Percentiles rank a stretch among this genome's conserved stretches.
Conservation (phyloP, 2,797 vertebrate species). For the Hylomyscus alleni region DNA sequence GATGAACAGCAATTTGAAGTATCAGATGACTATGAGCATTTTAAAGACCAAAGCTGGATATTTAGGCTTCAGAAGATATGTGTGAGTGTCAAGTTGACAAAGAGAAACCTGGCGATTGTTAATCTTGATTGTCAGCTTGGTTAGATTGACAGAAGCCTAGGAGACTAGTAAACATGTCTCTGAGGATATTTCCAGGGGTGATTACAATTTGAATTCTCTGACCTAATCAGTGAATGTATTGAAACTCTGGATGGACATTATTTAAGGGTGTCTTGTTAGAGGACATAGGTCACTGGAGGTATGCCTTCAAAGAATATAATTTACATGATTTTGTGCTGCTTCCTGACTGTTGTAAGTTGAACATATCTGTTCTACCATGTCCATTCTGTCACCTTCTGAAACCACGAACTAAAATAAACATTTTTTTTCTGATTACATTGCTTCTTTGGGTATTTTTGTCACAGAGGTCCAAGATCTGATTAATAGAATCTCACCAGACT, state of each 20-base stretch:
- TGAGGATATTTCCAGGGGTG: background rate
- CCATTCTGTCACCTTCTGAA: background rate
- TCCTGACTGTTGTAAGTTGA: background rate
- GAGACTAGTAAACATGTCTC: background rate
- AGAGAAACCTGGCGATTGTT: background rate
- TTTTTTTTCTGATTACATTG: background rate
- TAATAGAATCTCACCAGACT: background rate
- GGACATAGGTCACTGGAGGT: background rate
- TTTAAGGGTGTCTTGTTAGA: background rate
- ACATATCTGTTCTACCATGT: background rate
- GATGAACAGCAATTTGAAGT: background rate
- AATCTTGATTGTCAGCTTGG: background rate
- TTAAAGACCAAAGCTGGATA: background rate
- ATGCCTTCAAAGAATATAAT: background rate
- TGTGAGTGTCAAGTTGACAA: background rate
- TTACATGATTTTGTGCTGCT: background rate
- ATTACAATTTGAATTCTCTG: background rate
- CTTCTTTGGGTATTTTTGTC: background rate
- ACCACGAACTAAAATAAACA: background rate
- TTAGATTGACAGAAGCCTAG: background rate
- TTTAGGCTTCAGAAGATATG: background rate
- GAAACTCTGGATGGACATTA: background rate
- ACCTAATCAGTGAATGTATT: background rate
- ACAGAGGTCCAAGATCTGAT: background rate
- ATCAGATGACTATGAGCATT: background rate